Conservation (phyloP, 2,888 invertebrate genomes). For the Caenorhabditis wallacei region DNA sequence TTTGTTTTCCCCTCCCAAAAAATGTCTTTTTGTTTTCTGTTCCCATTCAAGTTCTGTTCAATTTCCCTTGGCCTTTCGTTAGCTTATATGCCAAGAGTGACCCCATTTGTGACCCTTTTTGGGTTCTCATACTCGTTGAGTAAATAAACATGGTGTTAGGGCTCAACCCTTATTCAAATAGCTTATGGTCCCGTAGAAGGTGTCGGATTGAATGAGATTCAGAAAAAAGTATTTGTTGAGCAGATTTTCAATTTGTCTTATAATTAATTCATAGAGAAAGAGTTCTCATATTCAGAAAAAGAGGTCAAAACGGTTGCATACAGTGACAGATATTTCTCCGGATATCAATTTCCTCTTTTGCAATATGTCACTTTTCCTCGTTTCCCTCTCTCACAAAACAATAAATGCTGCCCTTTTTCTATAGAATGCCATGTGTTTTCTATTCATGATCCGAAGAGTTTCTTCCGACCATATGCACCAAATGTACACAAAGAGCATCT, state of each 20-base stretch:
- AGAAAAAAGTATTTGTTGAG: not conserved
- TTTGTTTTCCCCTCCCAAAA: not conserved
- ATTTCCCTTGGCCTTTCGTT: conserved; percentile 31
- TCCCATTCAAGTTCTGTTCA: conserved; percentile 12
- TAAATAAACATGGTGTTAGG: conserved; percentile 56
- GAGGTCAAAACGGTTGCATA: not conserved
- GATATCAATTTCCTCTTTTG: conserved; percentile 44
- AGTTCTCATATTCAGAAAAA: not conserved
- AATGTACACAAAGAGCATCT: conserved; percentile 25
- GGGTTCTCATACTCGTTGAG: conserved; percentile 24
- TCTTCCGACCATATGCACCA: conserved; percentile 12
- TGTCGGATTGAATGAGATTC: not conserved
- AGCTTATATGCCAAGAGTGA: conserved; percentile 38
- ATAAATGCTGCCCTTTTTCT: conserved; percentile 35
- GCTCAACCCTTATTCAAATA: conserved; percentile 44
- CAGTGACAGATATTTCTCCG: conserved; percentile 20
- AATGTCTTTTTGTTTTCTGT: conserved; percentile 11
- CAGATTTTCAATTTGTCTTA: not conserved
- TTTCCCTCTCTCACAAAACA: conserved; percentile 4
- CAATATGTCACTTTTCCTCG: conserved; percentile 37
- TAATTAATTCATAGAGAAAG: not conserved
- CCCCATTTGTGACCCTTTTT: conserved; percentile 40
- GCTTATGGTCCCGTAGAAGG: conserved; percentile 11
- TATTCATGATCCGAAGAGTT: conserved; percentile 37
- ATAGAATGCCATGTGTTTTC: conserved; percentile 55